Percentiles rank a stretch among this genome's conserved stretches.
phyloP scores from a whole-genome alignment of 92 coral and sea anemone species.

The Palythoa caribaeorum region DNA sequence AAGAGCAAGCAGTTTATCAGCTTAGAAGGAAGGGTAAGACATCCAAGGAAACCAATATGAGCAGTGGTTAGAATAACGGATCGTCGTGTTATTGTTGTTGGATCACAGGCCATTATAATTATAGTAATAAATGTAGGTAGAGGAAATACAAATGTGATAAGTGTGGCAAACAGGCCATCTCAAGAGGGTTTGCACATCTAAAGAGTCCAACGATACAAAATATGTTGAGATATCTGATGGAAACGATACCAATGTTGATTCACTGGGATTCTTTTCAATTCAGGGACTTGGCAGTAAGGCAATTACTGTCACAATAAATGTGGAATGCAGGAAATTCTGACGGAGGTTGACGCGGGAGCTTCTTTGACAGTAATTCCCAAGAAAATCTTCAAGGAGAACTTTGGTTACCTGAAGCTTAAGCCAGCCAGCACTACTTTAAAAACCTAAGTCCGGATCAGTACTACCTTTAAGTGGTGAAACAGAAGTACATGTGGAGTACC shows the following conservation, averaged over 20 bases:
- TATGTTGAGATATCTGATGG: not conserved
- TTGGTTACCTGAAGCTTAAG: not conserved
- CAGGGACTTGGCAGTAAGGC: not conserved
- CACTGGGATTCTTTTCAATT: not conserved
- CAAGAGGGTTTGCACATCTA: not conserved
- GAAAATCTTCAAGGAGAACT: not conserved
- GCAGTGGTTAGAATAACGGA: not conserved
- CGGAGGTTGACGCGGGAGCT: not conserved
- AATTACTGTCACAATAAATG: not conserved
- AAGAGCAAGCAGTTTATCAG: not conserved
- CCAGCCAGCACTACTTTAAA: not conserved
- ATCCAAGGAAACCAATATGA: not conserved
- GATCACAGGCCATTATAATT: not conserved
- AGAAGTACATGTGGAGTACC: conserved; percentile 13
- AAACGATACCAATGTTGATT: not conserved
- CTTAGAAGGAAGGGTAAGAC: not conserved
- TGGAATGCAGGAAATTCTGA: not conserved
- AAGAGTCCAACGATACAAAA: not conserved
- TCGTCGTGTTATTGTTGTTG: not conserved
- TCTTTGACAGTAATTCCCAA: not conserved
- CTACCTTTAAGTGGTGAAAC: conserved; percentile 22
- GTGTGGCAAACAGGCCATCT: not conserved
- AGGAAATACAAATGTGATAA: not conserved
- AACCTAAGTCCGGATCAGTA: not conserved
- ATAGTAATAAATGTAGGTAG: not conserved